Evolutionary conservation across 2,888 invertebrate genomes (phyloP).

Genomic region (Orthosia cruda): DNA sequence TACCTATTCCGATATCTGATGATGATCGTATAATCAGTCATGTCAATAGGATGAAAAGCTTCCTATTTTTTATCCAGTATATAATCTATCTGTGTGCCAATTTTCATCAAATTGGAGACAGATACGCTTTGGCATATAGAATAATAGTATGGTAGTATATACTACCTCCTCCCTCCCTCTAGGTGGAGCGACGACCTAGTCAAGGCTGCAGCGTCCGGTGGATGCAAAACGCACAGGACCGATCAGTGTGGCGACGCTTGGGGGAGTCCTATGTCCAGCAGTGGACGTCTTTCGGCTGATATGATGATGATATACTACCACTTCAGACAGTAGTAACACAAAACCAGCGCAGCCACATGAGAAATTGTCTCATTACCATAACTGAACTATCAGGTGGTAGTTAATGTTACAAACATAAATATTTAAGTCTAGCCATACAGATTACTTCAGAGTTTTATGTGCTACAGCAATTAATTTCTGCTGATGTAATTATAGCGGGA

Average conservation of each 20-base stretch:
- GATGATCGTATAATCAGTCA: too few species aligned
- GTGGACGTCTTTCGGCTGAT: too few species aligned
- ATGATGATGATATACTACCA: too few species aligned
- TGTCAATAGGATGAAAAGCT: too few species aligned
- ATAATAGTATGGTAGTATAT: not conserved
- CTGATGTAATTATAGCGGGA: constrained; percentile 29
- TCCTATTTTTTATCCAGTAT: too few species aligned
- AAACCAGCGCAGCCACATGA: not conserved
- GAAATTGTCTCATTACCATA: not conserved
- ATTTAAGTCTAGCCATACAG: constrained; percentile 14
- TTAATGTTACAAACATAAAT: not conserved
- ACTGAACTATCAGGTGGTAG: not conserved
- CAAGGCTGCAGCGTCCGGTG: too few species aligned
- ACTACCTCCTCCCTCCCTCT: too few species aligned
- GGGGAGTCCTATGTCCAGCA: too few species aligned
- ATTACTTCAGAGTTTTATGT: constrained; percentile 11
- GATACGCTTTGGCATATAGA: not conserved
- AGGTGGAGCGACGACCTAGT: too few species aligned
- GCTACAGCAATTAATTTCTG: constrained; percentile 31
- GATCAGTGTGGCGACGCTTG: too few species aligned
- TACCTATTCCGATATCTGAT: too few species aligned
- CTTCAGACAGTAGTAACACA: not conserved
- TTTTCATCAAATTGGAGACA: not conserved
- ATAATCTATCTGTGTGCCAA: not conserved
- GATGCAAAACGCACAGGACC: too few species aligned